Conservation (phyloP, 2,888 invertebrate species). For the Dastarcus helophoroides region DNA sequence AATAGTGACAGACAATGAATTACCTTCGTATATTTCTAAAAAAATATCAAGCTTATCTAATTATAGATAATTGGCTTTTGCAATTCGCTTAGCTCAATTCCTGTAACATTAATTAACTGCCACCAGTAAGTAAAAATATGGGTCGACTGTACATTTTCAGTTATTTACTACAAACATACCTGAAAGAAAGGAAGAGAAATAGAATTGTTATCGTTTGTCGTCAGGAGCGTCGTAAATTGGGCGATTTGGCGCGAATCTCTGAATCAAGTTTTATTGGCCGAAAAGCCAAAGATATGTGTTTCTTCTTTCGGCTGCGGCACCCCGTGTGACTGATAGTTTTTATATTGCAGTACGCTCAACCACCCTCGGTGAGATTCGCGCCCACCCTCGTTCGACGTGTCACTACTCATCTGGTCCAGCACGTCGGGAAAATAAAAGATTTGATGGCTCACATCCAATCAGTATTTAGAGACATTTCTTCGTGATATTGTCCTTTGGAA, state of each 20-base stretch:
- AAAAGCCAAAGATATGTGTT: constrained; percentile 47
- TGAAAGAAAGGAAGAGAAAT: constrained; percentile 21
- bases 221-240: constrained; percentile 32
- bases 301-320: constrained; percentile 26
- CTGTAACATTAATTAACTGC: too few relatives aligned
- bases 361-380: constrained; percentile 12
- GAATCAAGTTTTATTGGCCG: constrained; percentile 49
- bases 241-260: constrained; percentile 32
- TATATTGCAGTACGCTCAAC: constrained; percentile 22
- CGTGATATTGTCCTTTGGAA: constrained; percentile 9
- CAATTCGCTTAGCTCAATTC: too few relatives aligned
- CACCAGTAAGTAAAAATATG: too few relatives aligned
- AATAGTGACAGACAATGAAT: too few relatives aligned
- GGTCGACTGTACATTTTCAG: too few relatives aligned
- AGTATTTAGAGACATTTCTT: constrained; percentile 33
- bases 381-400: constrained; percentile 12
- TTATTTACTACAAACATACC: too few relatives aligned
- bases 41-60: too few relatives aligned
- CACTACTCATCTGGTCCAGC: constrained; percentile 22
- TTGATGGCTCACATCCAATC: constrained; percentile 36
- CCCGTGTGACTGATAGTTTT: constrained; percentile 31
- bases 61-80: too few relatives aligned
- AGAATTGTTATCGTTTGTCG: constrained; percentile 33
- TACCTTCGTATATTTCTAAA: too few relatives aligned
- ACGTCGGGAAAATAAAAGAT: constrained; percentile 30